Evolutionary conservation across 2,888 invertebrate genomes (phyloP), one percentile per base, ranked within the genome.

Genomic region (Pyrocoelia pectoralis): DNA sequence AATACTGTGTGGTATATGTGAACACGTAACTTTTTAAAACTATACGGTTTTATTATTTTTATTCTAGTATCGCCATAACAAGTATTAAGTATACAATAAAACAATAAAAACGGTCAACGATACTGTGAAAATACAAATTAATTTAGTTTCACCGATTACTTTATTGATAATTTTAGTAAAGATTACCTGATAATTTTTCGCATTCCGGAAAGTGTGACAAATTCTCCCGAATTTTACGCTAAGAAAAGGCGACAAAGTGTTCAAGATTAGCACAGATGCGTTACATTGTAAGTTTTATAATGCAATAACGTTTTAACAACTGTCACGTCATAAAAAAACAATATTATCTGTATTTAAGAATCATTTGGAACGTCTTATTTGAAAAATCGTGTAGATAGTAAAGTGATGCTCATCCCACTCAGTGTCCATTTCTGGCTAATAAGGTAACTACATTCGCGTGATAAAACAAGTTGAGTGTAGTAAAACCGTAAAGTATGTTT

Each of bases 21-120:
- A 9, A n/a, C n/a, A n/a, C n/a, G n/a, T n/a, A 2, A 43, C 15
- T 14, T 43, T 43, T 15, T 14, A 13, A 43, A 43, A 9, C 46
- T 46, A 4, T 17, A 17, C 46, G 46, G 17, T 46, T 46, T 46
- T 46, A 46, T 46, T 46, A 46, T 46, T 46, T 46, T 46, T 46
- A 46, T 46, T 46, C n/a, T 18, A 18, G 33, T 33, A 24, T 24
- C 24, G 24, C 33, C n/a, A 24, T 24, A 24, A 24, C 24, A 24
- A 5, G 46, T 17, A 46, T 46, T 46, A 15, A 46, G 46, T 46
- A 17, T 46, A 46, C 46, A 46, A 46, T 46, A 46, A 46, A 46
- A 46, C 46, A 46, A 46, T 46, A 46, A 46, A 46, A 46, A 46
- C 4, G 46, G 46, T 46, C 46, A 46, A 46, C 46, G 46, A n/a